Conservation (phyloP, 2,888 invertebrate species). For the Agrochola macilenta region DNA sequence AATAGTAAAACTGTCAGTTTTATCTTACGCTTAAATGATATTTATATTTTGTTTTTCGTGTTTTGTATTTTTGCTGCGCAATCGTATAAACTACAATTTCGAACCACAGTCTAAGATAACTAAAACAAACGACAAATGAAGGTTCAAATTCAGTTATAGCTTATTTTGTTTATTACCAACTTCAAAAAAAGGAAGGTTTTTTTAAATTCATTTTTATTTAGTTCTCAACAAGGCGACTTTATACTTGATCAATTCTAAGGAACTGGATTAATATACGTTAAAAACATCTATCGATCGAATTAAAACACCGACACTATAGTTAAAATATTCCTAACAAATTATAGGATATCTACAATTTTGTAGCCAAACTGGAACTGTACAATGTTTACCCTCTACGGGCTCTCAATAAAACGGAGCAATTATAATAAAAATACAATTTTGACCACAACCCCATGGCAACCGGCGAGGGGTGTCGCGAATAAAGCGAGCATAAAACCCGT, state of each 20-base stretch:
- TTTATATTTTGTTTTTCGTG: constrained; percentile 79
- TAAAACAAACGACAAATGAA: not conserved
- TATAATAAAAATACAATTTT: constrained; percentile 91
- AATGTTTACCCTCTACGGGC: constrained; percentile 85
- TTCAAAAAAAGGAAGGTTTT: too few species aligned
- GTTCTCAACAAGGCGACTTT: not conserved
- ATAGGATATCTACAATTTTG: constrained; percentile 73
- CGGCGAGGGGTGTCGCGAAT: constrained; percentile 86
- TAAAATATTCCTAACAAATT: constrained; percentile 79
- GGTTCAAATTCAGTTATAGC: not conserved
- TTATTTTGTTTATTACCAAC: too few species aligned
- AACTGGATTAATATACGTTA: not conserved
- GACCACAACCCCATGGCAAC: constrained; percentile 85
- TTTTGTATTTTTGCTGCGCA: constrained; percentile 67
- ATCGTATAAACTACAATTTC: constrained; percentile 39
- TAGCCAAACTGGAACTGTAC: constrained; percentile 78
- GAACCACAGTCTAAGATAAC: too few species aligned
- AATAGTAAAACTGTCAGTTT: constrained; percentile 88
- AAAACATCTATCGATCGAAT: not conserved
- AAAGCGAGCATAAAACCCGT: constrained; percentile 83
- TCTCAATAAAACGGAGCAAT: constrained; percentile 86
- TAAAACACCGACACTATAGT: not conserved
- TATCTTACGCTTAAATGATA: constrained; percentile 84
- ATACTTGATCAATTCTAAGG: not conserved
- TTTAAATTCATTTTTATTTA: too few species aligned